These are phyloP conservation scores for Pogonophryne albipinna DNA, from an alignment of 2,797 vertebrate genomes.

Conservation along the genomic window DNA sequence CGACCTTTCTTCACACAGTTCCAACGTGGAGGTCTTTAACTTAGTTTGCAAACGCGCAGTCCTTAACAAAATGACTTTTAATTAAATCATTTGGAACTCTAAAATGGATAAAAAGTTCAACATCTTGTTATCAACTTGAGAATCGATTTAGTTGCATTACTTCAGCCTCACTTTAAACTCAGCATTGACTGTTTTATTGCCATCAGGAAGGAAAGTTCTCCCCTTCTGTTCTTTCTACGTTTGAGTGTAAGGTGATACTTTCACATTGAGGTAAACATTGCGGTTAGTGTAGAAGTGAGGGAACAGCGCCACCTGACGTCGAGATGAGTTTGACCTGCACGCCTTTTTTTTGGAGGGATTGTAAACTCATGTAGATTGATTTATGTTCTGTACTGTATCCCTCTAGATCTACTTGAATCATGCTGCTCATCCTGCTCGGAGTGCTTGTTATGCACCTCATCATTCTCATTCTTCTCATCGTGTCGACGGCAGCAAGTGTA, in stretches of 20 bases:
- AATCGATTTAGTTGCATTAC: background rate
- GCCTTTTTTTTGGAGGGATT: background rate
- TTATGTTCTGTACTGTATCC: constrained; percentile 11
- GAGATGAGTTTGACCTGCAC: too few relatives aligned
- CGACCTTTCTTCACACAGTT: background rate
- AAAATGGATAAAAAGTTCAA: constrained; percentile 15
- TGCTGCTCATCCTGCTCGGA: constrained; percentile 93
- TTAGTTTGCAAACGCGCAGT: background rate
- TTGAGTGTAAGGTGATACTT: constrained; percentile 72
- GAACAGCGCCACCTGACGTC: constrained; percentile 67
- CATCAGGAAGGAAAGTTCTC: constrained; percentile 33
- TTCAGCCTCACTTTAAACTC: background rate
- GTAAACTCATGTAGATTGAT: constrained; percentile 19
- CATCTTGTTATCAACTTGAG: background rate
- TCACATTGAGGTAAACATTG: constrained; percentile 77
- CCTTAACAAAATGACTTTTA: background rate
- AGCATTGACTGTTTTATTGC: background rate
- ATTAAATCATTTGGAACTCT: constrained; percentile 3
- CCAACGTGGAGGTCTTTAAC: background rate
- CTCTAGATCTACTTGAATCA: constrained; percentile 84
- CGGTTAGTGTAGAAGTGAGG: constrained; percentile 52
- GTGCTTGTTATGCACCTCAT: constrained; percentile 93
- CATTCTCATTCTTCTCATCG: constrained; percentile 92
- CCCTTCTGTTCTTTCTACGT: constrained; percentile 33
- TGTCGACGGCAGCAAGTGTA: constrained; percentile 95